These are phyloP conservation scores for Synchiropus splendidus DNA, from an alignment of 2,113 vertebrate species.

Conservation along the genomic window DNA sequence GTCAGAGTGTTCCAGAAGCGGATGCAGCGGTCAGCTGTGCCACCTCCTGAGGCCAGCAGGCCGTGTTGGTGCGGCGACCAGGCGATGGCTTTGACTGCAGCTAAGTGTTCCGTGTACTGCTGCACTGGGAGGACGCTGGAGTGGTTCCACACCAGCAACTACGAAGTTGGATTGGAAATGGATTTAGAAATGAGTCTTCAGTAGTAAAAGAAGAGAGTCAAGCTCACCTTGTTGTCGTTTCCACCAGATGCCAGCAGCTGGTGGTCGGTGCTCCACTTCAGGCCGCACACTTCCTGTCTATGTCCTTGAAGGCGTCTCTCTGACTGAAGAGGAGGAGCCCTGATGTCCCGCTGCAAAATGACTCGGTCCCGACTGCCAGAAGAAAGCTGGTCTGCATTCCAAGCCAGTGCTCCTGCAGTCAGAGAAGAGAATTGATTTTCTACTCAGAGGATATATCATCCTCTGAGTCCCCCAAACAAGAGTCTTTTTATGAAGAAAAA, in stretches of 20 bases:
- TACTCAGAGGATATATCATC: no score
- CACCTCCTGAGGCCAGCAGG: conserved; percentile 86
- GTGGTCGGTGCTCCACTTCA: conserved; percentile 98
- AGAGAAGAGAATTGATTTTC: background rate
- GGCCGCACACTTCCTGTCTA: conserved; percentile 94
- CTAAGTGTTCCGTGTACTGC: conserved; percentile 94
- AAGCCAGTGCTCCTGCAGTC: conserved; percentile 82
- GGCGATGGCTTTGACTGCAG: conserved; percentile 94
- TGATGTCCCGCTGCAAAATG: conserved; percentile 92
- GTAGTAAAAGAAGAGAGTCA: background rate
- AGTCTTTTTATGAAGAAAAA: no score
- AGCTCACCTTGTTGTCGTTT: conserved; percentile 91
- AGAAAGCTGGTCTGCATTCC: conserved; percentile 95
- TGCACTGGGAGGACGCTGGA: conserved; percentile 90
- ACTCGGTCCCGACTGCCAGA: conserved; percentile 92
- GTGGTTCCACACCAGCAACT: conserved; percentile 98
- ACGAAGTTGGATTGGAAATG: background rate
- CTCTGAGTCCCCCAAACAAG: no score
- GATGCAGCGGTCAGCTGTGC: conserved; percentile 94
- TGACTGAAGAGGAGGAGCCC: conserved; percentile 84
- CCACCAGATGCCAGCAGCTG: conserved; percentile 93
- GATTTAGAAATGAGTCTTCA: background rate
- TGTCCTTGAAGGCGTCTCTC: conserved; percentile 95
- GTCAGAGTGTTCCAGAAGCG: conserved; percentile 99
- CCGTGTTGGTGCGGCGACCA: conserved; percentile 98